These are phyloP conservation scores for Macrosoma leucophasiata DNA, from an alignment of 2,888 invertebrate species.

Conservation along the genomic window DNA sequence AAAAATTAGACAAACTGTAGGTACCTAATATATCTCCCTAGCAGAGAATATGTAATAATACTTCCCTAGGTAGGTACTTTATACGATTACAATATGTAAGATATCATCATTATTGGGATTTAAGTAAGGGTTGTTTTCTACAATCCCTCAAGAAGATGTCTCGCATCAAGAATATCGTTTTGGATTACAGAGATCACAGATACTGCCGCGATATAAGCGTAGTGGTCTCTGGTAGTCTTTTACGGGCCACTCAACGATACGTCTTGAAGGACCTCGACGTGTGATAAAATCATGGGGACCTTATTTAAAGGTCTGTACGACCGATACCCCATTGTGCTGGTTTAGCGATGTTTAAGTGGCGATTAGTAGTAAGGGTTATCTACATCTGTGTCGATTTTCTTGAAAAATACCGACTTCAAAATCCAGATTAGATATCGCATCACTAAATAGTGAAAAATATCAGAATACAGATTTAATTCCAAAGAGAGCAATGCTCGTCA, in stretches of 20 bases:
- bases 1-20: too few relatives aligned
- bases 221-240: constrained; percentile 55
- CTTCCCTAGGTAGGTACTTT: too few relatives aligned
- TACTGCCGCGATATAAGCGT: constrained; percentile 57
- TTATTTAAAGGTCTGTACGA: constrained; percentile 38
- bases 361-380: constrained; percentile 37
- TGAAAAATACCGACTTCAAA: too few relatives aligned
- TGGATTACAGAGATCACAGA: constrained; percentile 54
- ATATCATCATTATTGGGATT: constrained; percentile 37
- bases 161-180: constrained; percentile 40
- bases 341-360: constrained; percentile 39
- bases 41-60: too few relatives aligned
- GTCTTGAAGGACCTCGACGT: constrained; percentile 47
- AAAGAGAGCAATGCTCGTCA: too few relatives aligned
- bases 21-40: too few relatives aligned
- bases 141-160: constrained; percentile 32
- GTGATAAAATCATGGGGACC: constrained; percentile 51
- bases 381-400: constrained; percentile 18
- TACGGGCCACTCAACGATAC: constrained; percentile 47
- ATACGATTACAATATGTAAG: constrained; percentile 25
- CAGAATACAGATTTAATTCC: too few relatives aligned
- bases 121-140: constrained; percentile 26
- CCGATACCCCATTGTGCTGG: constrained; percentile 44
- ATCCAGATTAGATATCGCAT: too few relatives aligned
- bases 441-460: too few relatives aligned